Evolutionary conservation across 2,797 vertebrate genomes (phyloP).

Genomic region (Mastacembelus armatus): DNA sequence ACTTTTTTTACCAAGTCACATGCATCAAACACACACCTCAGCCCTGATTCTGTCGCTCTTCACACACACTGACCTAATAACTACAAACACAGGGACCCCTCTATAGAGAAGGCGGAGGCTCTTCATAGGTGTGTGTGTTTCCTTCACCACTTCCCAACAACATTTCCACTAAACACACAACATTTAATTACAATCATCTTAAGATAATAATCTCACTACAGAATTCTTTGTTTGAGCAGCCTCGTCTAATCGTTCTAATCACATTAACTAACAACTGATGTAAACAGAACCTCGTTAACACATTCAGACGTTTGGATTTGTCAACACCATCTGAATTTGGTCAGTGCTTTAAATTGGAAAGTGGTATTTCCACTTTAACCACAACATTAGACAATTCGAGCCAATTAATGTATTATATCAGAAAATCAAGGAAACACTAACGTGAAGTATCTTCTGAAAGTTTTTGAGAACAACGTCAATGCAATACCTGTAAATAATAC

Average conservation of each 20-base stretch:
- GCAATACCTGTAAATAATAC: too few relatives aligned
- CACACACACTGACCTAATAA: slow-evolving; percentile 40
- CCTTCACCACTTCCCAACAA: not conserved
- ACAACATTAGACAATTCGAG: too few relatives aligned
- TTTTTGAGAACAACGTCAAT: not conserved
- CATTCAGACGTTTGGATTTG: slow-evolving; percentile 17
- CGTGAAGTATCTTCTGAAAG: too few relatives aligned
- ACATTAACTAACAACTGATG: slow-evolving; percentile 39
- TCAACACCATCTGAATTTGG: slow-evolving; percentile 31
- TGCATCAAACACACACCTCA: slow-evolving; percentile 36
- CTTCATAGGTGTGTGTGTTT: not conserved
- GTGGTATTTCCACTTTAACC: too few relatives aligned
- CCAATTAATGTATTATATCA: not conserved
- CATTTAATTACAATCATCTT: slow-evolving; percentile 43
- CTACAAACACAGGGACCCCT: slow-evolving; percentile 23
- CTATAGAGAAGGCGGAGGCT: slow-evolving; percentile 10
- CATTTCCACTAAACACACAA: slow-evolving; percentile 13
- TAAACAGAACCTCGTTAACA: slow-evolving; percentile 28
- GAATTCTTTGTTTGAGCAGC: slow-evolving; percentile 1
- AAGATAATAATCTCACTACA: slow-evolving; percentile 20
- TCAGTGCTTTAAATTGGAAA: not conserved
- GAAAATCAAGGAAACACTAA: not conserved
- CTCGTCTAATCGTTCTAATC: slow-evolving; percentile 42
- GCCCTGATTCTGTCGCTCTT: slow-evolving; percentile 26
- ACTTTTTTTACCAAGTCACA: slow-evolving; percentile 18